phyloP scores from a whole-genome alignment of 2,888 invertebrate species.

The Pachliopta kotzebuea region DNA sequence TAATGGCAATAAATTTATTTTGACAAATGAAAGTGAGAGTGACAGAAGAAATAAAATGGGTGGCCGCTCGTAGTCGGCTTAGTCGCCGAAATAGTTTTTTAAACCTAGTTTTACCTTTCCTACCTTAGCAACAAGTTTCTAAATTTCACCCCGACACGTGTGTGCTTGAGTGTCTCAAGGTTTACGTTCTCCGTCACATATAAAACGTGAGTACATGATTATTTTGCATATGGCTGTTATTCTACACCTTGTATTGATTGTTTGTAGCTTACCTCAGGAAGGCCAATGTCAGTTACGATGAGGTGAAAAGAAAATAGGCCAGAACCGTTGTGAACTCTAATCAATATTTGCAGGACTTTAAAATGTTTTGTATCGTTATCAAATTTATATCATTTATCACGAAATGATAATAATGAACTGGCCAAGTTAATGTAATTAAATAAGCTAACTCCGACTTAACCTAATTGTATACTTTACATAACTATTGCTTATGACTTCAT shows the following conservation, averaged over 20 bases:
- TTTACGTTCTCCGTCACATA: slow-evolving; percentile 45
- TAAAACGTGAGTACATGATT: slow-evolving; percentile 51
- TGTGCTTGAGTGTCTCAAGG: slow-evolving; percentile 36
- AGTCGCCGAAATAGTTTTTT: slow-evolving; percentile 47
- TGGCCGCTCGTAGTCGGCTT: slow-evolving; percentile 46
- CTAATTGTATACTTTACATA: no score
- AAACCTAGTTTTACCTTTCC: slow-evolving; percentile 44
- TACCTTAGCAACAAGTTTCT: slow-evolving; percentile 17
- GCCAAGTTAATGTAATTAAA: not conserved
- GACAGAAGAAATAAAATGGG: slow-evolving; percentile 62
- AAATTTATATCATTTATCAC: not conserved
- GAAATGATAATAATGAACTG: not conserved
- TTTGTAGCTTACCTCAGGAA: slow-evolving; percentile 42
- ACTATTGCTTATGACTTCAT: no score
- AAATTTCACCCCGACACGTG: slow-evolving; percentile 38
- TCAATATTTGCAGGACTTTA: not conserved
- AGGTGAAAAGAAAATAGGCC: slow-evolving; percentile 37
- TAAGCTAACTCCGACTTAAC: not conserved
- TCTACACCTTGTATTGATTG: slow-evolving; percentile 64
- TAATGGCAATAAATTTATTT: slow-evolving; percentile 38
- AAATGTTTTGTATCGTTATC: not conserved
- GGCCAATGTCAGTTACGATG: slow-evolving; percentile 68
- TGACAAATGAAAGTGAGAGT: slow-evolving; percentile 29
- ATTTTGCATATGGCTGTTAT: slow-evolving; percentile 41
- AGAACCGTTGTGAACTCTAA: not conserved